Evolutionary conservation across 2,888 invertebrate species (phyloP).

Genomic region (Dynastes maya): DNA sequence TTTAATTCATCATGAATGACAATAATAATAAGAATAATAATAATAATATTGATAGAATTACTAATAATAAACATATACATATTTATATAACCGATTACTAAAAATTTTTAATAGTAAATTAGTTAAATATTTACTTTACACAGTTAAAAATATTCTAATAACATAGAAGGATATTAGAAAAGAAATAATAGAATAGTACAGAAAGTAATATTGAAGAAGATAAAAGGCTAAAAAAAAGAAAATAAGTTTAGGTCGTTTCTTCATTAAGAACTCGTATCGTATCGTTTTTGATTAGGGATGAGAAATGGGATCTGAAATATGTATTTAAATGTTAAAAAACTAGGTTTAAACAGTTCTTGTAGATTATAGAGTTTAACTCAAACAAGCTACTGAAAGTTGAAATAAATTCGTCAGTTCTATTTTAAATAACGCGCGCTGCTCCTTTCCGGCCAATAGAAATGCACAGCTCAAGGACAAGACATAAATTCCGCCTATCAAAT

Average conservation of each 20-base stretch:
- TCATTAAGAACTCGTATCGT: not conserved
- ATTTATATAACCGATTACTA: slow-evolving; percentile 1
- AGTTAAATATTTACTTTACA: slow-evolving; percentile 7
- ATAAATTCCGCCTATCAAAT: too few relatives aligned
- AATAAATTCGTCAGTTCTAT: too few relatives aligned
- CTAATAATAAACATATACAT: not conserved
- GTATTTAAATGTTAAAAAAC: too few relatives aligned
- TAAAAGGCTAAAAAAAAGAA: not conserved
- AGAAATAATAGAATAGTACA: not conserved
- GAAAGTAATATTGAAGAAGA: not conserved
- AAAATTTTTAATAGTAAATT: slow-evolving; percentile 13
- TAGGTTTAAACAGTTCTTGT: too few relatives aligned
- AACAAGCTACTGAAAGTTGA: too few relatives aligned
- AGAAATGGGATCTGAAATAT: too few relatives aligned
- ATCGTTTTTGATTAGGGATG: too few relatives aligned
- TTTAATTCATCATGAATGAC: not conserved
- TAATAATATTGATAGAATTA: slow-evolving; percentile 11
- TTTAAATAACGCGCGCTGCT: too few relatives aligned
- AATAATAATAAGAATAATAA: not conserved
- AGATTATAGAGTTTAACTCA: too few relatives aligned
- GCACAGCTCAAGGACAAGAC: too few relatives aligned
- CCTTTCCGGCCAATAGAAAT: too few relatives aligned
- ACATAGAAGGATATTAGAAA: not conserved
- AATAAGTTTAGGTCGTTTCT: not conserved
- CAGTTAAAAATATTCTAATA: slow-evolving; percentile 9